Evolutionary conservation across 2,888 invertebrate genomes (phyloP).

Genomic region (Griposia aprilina): DNA sequence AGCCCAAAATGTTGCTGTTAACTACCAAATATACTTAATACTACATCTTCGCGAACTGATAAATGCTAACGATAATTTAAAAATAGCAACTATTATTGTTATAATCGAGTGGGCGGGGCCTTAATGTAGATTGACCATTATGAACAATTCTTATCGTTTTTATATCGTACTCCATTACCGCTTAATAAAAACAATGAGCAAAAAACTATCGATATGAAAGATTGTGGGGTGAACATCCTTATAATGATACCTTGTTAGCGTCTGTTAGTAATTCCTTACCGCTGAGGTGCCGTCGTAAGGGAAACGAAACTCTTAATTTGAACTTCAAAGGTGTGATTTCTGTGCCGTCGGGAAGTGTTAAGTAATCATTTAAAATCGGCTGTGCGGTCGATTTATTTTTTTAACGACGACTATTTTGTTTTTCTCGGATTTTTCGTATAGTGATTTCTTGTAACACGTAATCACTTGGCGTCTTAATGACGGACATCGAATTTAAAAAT

Average conservation of each 20-base stretch:
- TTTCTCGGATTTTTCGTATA: constrained; percentile 75
- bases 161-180: constrained; percentile 64
- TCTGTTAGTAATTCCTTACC: constrained; percentile 84
- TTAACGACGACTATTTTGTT: constrained; percentile 74
- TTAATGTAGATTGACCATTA: constrained; percentile 60
- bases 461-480: constrained; percentile 65
- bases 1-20: constrained; percentile 9
- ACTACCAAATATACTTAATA: constrained; percentile 29
- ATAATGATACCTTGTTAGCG: constrained; percentile 89
- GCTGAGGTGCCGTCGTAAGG: constrained; percentile 76
- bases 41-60: constrained; percentile 30
- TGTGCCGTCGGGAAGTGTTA: constrained; percentile 84
- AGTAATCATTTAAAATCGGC: constrained; percentile 85
- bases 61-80: constrained; percentile 57
- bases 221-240: constrained; percentile 82
- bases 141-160: constrained; percentile 64
- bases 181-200: constrained; percentile 74
- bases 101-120: constrained; percentile 60
- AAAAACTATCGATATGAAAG: constrained; percentile 82
- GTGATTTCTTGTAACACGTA: constrained; percentile 66
- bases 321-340: constrained; percentile 88
- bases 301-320: constrained; percentile 86
- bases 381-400: constrained; percentile 73
- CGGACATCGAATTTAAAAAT: constrained; percentile 60
- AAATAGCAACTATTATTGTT: constrained; percentile 59